A percentile compares a stretch with the other conserved stretches of the same genome.
These are phyloP conservation scores for Escarpia spicata DNA, from an alignment of 2,888 invertebrate genomes.

Conservation along the genomic window DNA sequence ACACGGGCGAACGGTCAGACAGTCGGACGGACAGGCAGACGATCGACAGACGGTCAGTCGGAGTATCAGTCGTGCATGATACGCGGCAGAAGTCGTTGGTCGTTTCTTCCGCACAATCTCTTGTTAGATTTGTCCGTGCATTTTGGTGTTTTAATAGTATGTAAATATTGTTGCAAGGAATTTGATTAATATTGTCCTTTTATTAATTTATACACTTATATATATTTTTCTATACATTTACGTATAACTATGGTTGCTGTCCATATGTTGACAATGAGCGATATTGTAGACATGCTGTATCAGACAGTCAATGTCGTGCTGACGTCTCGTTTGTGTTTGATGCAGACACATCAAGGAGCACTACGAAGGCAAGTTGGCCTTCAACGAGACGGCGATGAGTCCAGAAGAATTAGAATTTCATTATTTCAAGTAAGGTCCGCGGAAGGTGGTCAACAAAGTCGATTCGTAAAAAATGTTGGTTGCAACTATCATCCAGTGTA, in stretches of 20 bases:
- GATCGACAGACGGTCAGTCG: too few species aligned
- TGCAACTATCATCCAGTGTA: neutral
- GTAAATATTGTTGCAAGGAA: neutral
- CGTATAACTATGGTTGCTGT: too few species aligned
- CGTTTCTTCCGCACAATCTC: neutral
- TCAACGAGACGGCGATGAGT: slow-evolving; percentile 74
- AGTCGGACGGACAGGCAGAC: too few species aligned
- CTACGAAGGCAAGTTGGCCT: slow-evolving; percentile 73
- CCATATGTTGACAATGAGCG: too few species aligned
- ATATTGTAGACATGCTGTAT: too few species aligned
- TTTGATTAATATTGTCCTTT: too few species aligned
- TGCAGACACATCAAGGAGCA: slow-evolving; percentile 84
- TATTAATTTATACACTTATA: too few species aligned
- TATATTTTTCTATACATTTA: too few species aligned
- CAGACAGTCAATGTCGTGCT: too few species aligned
- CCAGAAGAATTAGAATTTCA: slow-evolving; percentile 87
- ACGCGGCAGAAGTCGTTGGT: neutral
- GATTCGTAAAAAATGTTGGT: neutral
- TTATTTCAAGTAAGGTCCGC: slow-evolving; percentile 75
- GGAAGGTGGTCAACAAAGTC: neutral
- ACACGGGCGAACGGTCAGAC: too few species aligned
- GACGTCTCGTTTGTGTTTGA: slow-evolving; percentile 33
- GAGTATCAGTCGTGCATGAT: too few species aligned
- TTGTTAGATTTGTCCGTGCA: neutral
- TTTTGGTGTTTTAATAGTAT: neutral